Evolutionary conservation across 2,113 vertebrate genomes (phyloP).

Genomic region (Peromyscus polionotus): DNA sequence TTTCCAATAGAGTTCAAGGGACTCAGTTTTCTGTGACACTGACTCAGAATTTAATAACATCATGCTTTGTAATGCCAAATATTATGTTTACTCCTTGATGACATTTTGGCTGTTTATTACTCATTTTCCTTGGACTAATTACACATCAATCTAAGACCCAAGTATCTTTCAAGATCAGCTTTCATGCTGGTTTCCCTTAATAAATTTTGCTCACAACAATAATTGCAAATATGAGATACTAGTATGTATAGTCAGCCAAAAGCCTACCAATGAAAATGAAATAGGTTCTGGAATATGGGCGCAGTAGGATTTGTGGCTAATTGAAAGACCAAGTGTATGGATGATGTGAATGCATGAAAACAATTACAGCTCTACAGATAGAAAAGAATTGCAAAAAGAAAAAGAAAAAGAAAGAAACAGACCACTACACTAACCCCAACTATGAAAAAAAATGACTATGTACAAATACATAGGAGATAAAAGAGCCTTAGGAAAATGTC

Average conservation of each 20-base stretch:
- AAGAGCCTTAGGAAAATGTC: background rate
- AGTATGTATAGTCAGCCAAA: background rate
- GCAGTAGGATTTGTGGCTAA: background rate
- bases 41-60: conserved; percentile 45
- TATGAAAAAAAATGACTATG: conserved; percentile 4
- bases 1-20: conserved; percentile 43
- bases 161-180: conserved; percentile 39
- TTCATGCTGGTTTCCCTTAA: background rate
- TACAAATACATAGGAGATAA: background rate
- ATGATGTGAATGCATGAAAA: background rate
- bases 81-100: conserved; percentile 54
- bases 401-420: background rate
- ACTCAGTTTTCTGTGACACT: conserved; percentile 6
- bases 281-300: background rate
- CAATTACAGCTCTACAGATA: background rate
- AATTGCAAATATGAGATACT: background rate
- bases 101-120: conserved; percentile 43
- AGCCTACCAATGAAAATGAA: background rate
- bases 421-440: background rate
- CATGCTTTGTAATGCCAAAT: conserved; percentile 1
- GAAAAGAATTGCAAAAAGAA: background rate
- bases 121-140: background rate
- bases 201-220: background rate
- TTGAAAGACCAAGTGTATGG: conserved; percentile 5
- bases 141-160: background rate